phyloP scores from a whole-genome alignment of 2,797 vertebrate genomes.

The Cyclopterus lumpus region DNA sequence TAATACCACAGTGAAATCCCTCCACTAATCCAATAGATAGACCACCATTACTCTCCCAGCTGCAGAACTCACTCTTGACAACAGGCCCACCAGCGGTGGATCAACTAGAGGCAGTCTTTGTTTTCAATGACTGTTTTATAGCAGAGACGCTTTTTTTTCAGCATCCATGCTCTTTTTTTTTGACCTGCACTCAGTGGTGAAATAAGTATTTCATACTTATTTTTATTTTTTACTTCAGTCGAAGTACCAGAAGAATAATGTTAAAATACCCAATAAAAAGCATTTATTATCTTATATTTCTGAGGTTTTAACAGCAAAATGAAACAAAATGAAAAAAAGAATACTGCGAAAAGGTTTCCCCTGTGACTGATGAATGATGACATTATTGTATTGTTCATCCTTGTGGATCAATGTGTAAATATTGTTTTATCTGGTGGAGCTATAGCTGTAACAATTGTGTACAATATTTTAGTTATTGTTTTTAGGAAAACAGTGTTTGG shows the following conservation, averaged over 20 bases:
- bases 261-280: neutral
- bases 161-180: conserved; percentile 29
- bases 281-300: neutral
- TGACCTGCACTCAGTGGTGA: neutral
- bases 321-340: neutral
- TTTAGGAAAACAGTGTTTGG: neutral
- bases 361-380: neutral
- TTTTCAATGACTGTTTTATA: conserved; percentile 27
- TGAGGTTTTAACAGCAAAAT: neutral
- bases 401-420: neutral
- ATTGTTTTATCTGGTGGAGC: neutral
- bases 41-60: conserved; percentile 87
- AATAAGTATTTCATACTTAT: neutral
- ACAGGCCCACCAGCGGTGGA: conserved; percentile 53
- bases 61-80: conserved; percentile 57
- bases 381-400: neutral
- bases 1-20: conserved; percentile 93
- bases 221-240: neutral
- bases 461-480: neutral
- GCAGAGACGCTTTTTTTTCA: neutral
- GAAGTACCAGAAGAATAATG: neutral
- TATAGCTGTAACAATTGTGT: neutral
- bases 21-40: conserved; percentile 93
- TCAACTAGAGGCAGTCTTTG: conserved; percentile 42
- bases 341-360: neutral